Evolutionary conservation across 2,888 invertebrate species (phyloP), one percentile per base, ranked within the genome.

Genomic region (Apodemia hepburni): DNA sequence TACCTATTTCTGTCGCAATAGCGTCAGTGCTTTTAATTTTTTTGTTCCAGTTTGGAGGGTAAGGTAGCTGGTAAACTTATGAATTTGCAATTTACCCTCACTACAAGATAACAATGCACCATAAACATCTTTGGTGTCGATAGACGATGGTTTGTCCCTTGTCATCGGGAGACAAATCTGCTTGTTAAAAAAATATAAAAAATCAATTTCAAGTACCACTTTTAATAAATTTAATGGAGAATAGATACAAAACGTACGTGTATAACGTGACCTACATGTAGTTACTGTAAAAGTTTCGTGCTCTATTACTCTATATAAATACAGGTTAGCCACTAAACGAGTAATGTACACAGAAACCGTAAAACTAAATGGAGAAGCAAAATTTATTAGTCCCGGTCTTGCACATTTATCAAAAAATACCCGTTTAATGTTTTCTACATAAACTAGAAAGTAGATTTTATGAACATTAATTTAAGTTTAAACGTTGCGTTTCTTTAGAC

Each of bases 231-330:
- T 27, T 51, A 51, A 51, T 51, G 15, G 22, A 27, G 51, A 51
- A 51, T 51, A 51, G 27, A 51, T 51, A 51, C 27, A 27, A 18
- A 51, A 27, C 27, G 51, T 51, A 51, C 22, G 51, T 22, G 18
- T 51, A 22, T 51, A 42, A 42, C 51, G 51, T 51, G 51, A 51
- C 51, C 51, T 22, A 51, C 11, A 22, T 27, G 51, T 49, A 49
- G 49, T 27, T 51, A 51, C 22, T 22, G 51, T 51, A 51, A 42
- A 42, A 51, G 22, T 51, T 51, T 51, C 22, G 27, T 54, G 54
- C 54, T 15, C 54, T 54, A 29, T 54, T 54, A 54, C 54, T 54
- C 54, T 54, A 15, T 27, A 54, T 54, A 27, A 54, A 54, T 54
- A 54, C 15, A 54, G 54, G 54, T 54, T 54, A 54, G 27, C 7